These are phyloP conservation scores for Perccottus glenii DNA, from an alignment of 2,113 vertebrate genomes.

Conservation along the genomic window DNA sequence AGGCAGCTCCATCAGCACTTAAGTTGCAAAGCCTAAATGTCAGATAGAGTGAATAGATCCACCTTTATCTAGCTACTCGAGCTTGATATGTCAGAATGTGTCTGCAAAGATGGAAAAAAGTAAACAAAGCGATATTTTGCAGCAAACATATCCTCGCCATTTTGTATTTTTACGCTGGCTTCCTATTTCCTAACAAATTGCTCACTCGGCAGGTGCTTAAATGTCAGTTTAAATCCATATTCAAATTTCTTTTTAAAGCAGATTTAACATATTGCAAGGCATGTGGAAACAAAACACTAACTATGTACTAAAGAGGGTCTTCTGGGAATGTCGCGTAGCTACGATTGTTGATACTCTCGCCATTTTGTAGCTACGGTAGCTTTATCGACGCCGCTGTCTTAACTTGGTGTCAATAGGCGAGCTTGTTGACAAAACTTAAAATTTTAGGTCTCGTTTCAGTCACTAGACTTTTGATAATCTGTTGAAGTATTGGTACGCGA, in stretches of 20 bases:
- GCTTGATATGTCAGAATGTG: background rate
- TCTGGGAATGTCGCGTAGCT: slow-evolving; percentile 73
- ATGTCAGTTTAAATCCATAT: background rate
- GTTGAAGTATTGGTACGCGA: background rate
- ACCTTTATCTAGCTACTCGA: background rate
- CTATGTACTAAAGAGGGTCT: slow-evolving; percentile 56
- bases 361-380: slow-evolving; percentile 78
- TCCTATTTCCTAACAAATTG: slow-evolving; percentile 28
- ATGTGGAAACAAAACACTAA: slow-evolving; percentile 24
- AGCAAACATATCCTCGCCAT: slow-evolving; percentile 70
- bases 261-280: background rate
- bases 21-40: slow-evolving; percentile 52
- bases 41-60: background rate
- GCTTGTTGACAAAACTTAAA: background rate
- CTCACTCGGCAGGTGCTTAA: slow-evolving; percentile 24
- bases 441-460: background rate
- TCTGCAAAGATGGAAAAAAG: background rate
- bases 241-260: background rate
- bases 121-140: slow-evolving; percentile 26
- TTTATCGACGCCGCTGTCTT: slow-evolving; percentile 1
- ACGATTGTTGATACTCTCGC: slow-evolving; percentile 78
- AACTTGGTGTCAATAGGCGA: slow-evolving; percentile 49
- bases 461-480: background rate
- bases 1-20: slow-evolving; percentile 54
- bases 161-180: slow-evolving; percentile 68